phyloP scores from a whole-genome alignment of 2,113 vertebrate genomes.

The Riparia riparia region DNA sequence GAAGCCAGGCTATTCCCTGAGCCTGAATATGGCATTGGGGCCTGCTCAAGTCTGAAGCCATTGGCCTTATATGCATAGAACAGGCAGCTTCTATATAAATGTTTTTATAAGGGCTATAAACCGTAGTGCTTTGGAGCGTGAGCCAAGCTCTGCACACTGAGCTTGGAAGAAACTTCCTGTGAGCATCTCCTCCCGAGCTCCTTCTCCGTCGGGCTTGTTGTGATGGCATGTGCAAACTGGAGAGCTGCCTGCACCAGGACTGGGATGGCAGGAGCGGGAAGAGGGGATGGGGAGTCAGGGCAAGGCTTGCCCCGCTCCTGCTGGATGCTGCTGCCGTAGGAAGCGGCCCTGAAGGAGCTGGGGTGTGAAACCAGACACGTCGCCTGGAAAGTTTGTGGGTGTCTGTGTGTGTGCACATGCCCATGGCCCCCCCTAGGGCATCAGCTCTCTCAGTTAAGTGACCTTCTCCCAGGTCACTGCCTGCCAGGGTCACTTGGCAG shows the following conservation, averaged over 20 bases:
- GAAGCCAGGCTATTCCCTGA: neutral
- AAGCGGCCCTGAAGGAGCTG: neutral
- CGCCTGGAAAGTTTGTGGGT: neutral
- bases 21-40: conserved; percentile 21
- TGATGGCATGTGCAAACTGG: neutral
- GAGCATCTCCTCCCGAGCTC: neutral
- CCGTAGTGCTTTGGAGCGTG: neutral
- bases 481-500: conserved; percentile 59
- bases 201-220: rapidly evolving
- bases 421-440: rapidly evolving
- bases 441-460: neutral
- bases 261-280: neutral
- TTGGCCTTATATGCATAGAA: conserved; percentile 68
- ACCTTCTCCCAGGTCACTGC: conserved; percentile 60
- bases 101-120: conserved; percentile 66
- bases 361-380: neutral
- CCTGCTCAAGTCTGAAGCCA: conserved; percentile 37
- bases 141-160: neutral
- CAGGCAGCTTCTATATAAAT: conserved; percentile 53
- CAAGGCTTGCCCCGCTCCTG: neutral
- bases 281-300: neutral
- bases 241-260: neutral
- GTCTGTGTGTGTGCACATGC: neutral
- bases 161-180: neutral
- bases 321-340: rapidly evolving